Percentiles rank a stretch among this genome's conserved stretches.
phyloP scores from a whole-genome alignment of 1,140 invertebrate species.

The Camponotus floridanus region DNA sequence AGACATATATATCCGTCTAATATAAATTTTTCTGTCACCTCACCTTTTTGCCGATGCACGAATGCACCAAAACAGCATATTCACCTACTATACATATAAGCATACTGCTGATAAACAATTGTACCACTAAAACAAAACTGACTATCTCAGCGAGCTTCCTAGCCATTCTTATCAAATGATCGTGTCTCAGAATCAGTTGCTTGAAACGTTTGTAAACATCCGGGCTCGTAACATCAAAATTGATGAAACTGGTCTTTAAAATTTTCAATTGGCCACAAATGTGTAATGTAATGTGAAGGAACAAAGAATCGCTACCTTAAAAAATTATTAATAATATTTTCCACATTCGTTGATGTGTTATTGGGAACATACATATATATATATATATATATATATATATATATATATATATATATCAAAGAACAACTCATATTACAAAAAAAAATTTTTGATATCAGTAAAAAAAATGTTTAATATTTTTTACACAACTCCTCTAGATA shows the following conservation, averaged over 20 bases:
- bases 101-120: slow-evolving; percentile 57
- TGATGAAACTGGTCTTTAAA: slow-evolving; percentile 35
- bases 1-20: not conserved
- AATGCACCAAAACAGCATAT: not conserved
- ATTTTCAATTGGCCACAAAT: slow-evolving; percentile 62
- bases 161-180: slow-evolving; percentile 36
- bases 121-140: slow-evolving; percentile 36
- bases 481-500: not conserved
- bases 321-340: not conserved
- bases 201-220: not conserved
- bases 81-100: slow-evolving; percentile 63
- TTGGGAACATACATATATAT: too few species aligned
- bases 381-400: too few species aligned
- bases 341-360: not conserved
- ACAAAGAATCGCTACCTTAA: slow-evolving; percentile 61
- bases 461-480: not conserved
- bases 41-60: not conserved
- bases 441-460: not conserved
- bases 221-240: not conserved
- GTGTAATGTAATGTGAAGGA: slow-evolving; percentile 60
- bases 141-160: slow-evolving; percentile 47
- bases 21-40: not conserved
- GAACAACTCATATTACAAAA: not conserved
- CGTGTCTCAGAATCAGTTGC: slow-evolving; percentile 9
- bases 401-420: not conserved